Evolutionary conservation across 2,888 invertebrate genomes (phyloP), one percentile per base, ranked within the genome.

Genomic region (Noctua janthina): DNA sequence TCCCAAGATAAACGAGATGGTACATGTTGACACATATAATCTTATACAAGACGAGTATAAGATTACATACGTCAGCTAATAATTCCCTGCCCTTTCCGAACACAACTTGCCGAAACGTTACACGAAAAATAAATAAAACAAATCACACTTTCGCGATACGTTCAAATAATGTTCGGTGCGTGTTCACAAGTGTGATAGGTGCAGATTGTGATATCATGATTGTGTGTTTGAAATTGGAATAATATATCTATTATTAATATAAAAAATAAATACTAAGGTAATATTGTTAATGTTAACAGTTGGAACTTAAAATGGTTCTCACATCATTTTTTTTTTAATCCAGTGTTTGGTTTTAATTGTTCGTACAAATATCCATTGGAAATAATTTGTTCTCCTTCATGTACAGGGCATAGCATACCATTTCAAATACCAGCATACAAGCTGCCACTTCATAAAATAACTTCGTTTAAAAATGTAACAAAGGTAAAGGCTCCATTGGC

Each of bases 21-120:
- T 93, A 91, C 92, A 91, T 92, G 94, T 90, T 95, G 95, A 95
- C 95, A 95, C 91, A 89, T 92, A 93, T 96, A 95, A 95, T 95
- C 95, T 95, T 92, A 93, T 90, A 93, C 93, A 93, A 92, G 93
- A 94, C 94, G 93, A 92, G 93, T 92, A 91, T 93, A 92, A 93
- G 94, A 95, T 94, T 95, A 94, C 94, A 93, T 89, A 91, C 95
- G 95, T 94, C 95, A 94, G 92, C 93, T 93, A 91, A 94, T 93
- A 92, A 92, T 92, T 88, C 86, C 84, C 82, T 76, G 79, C 56
- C 78, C 83, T 76, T 35, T 73, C 78, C 68, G 82, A 78, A 79
- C 83, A 83, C 83, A 84, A 82, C 81, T 87, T 87, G 83, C 90
- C 86, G 83, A 89, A 85, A 80, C 75, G 72, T 85, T 73, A 76